Base-by-base conservation (phyloP, 2,113 vertebrate species). In the Corythornis madagascariensis region DNA sequence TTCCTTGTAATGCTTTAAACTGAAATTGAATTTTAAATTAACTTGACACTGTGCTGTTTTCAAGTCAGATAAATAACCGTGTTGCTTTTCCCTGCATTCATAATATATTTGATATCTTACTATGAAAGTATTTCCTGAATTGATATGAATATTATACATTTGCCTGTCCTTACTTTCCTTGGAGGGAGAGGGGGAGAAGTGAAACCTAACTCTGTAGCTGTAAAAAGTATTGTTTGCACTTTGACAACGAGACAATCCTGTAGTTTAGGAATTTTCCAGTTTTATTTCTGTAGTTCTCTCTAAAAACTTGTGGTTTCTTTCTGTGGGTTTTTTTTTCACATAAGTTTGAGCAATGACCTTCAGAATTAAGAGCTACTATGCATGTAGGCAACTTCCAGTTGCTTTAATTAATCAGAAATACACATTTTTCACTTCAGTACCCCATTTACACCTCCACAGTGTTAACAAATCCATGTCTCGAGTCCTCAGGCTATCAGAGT, bases 11-110 rank as follows among this genome's bases (percentile, higher is more conserved):
- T 80, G 79, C 87, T 96, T 92, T 95, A 96, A 92, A 88, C 86
- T 83, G 76, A 93, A 96, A 94, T 95, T 80, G 94, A 94, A 95
- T 96, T 96, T 96, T 96, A 94, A 96, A 95, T 96, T 93, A 92
- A 91, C 65, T 90, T 94, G 93, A 93, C 83, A 88, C 74, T 90
- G n/a, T 86, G 87, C 78, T 96, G 42, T 96, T 96, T 95, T 92
- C 82, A 88, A 93, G 87, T 89, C 82, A 83, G 87, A 94, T 93
- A 93, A 94, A 91, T 92, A 92, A 87, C 52, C 7, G 2, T 64
- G 24, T 89, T 91, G 45, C 55, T 91, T 92, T 90, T 81, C 42
- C 56, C 15, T 82, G 61, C 4, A 3, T 48, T 81, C 53, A 31
- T 82, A 95, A 88, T 78, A 53, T 85, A 92, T 89, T 89, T 87